These are phyloP conservation scores for Montifringilla adamsi DNA, from an alignment of 2,113 vertebrate species.

Conservation along the genomic window DNA sequence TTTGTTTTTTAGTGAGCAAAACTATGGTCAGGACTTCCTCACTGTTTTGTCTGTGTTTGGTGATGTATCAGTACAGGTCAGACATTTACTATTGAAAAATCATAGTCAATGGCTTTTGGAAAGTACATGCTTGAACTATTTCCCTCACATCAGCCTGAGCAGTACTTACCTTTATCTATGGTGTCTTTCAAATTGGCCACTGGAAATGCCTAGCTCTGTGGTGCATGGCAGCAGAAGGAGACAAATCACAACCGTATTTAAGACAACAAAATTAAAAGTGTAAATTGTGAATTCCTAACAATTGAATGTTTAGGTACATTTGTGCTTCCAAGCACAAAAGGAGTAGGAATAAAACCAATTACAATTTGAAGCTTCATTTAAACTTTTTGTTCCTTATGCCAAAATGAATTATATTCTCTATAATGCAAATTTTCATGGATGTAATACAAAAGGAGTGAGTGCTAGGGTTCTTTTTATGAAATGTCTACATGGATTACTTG, in stretches of 20 bases:
- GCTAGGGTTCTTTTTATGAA: constrained; percentile 25
- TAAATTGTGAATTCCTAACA: neutral
- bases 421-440: constrained; percentile 44
- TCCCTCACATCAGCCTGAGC: neutral
- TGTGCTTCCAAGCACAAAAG: neutral
- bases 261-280: neutral
- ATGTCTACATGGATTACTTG: constrained; percentile 2
- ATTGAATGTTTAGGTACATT: neutral
- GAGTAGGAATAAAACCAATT: neutral
- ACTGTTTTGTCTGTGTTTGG: neutral
- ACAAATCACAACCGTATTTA: neutral
- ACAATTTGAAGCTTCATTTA: constrained; percentile 14
- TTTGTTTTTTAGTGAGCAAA: neutral
- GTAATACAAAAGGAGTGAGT: neutral
- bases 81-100: neutral
- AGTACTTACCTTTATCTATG: neutral
- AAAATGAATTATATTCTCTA: neutral
- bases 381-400: neutral
- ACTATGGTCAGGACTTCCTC: neutral
- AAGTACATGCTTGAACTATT: neutral
- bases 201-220: neutral
- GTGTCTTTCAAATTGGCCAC: neutral
- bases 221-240: neutral
- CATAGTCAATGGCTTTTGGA: neutral
- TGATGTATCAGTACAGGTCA: neutral